Evolutionary conservation across 2,797 vertebrate species (phyloP).

Genomic region (Pristis pectinata): DNA sequence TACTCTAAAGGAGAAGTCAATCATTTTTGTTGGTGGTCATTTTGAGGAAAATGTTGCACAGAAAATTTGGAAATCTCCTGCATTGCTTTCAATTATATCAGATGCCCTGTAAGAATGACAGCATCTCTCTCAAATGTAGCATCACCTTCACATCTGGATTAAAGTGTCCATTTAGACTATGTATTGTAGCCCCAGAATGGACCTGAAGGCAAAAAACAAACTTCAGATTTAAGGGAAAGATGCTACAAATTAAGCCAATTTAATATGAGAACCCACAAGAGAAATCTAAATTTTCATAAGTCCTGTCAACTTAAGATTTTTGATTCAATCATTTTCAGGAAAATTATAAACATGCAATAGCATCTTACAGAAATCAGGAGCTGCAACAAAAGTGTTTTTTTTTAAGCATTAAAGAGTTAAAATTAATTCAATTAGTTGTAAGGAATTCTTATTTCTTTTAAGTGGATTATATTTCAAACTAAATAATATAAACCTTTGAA

Average conservation of each 20-base stretch:
- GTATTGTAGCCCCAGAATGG: not conserved
- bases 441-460: not conserved
- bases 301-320: not conserved
- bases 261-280: not conserved
- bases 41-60: not conserved
- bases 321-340: not conserved
- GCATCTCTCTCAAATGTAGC: not conserved
- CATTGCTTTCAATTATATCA: not conserved
- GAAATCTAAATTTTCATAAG: not conserved
- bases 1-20: not conserved
- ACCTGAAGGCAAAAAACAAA: too few species aligned
- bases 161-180: not conserved
- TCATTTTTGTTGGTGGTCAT: not conserved
- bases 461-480: conserved; percentile 4
- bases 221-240: not conserved
- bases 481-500: conserved; percentile 3
- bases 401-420: not conserved
- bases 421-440: not conserved
- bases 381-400: not conserved
- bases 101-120: not conserved
- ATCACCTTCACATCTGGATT: not conserved
- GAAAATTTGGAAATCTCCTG: not conserved
- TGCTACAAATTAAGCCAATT: not conserved
- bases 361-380: not conserved
- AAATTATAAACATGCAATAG: not conserved